Evolutionary conservation across 2,113 vertebrate species (phyloP).

Genomic region (Ptilonorhynchus violaceus): DNA sequence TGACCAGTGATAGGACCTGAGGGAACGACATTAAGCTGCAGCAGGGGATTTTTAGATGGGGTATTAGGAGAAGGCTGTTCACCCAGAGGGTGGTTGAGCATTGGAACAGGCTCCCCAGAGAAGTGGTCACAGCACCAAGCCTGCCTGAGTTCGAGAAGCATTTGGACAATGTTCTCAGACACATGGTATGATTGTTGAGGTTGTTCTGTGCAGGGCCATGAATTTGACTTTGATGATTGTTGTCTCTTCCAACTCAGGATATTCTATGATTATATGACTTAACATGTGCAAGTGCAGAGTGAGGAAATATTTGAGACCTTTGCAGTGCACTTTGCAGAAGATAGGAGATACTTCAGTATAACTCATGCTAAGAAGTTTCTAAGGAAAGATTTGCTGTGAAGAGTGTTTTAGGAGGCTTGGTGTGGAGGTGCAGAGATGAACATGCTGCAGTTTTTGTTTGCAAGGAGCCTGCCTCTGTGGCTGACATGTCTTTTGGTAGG

Average conservation of each 20-base stretch:
- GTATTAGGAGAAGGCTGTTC: not conserved
- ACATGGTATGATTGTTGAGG: not conserved
- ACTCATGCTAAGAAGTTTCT: not conserved
- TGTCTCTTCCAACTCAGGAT: not conserved
- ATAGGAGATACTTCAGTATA: not conserved
- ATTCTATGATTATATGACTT: not conserved
- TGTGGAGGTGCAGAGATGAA: not conserved
- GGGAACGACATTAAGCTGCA: not conserved
- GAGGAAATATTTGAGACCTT: not conserved
- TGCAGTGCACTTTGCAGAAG: not conserved
- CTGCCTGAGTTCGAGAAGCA: not conserved
- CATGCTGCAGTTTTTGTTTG: not conserved
- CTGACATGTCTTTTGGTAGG: not conserved
- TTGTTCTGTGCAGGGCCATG: not conserved
- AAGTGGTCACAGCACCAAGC: not conserved
- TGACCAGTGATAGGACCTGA: not conserved
- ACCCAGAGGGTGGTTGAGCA: not conserved
- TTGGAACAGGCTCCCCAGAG: not conserved
- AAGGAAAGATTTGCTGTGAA: not conserved
- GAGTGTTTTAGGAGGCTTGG: not conserved
- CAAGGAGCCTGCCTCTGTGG: not conserved
- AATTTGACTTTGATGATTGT: not conserved
- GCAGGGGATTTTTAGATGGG: not conserved
- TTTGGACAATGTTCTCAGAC: not conserved
- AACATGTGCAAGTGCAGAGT: not conserved